A percentile compares a stretch with the other conserved stretches of the same genome.
Evolutionary conservation across 2,888 invertebrate species (phyloP).

Genomic region (Isoperla grammatica): DNA sequence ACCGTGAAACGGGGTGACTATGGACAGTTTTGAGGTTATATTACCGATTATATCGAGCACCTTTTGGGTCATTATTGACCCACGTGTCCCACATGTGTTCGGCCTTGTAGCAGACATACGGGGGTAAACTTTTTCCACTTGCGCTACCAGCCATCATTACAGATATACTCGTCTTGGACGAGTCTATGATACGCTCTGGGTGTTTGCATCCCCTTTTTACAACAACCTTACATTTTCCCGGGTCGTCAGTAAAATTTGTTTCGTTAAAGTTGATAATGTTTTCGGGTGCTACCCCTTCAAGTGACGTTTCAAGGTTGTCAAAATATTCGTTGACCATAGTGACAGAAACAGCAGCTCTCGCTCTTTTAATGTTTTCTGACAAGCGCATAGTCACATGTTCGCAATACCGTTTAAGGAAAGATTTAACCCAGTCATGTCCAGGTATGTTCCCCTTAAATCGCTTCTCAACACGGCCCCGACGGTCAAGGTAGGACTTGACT

Average conservation of each 20-base stretch:
- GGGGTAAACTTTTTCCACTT: constrained; percentile 39
- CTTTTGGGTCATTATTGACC: constrained; percentile 40
- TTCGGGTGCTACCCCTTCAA: constrained; percentile 29
- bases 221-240: constrained; percentile 35
- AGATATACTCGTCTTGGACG: constrained; percentile 38
- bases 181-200: constrained; percentile 39
- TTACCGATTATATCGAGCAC: constrained; percentile 40
- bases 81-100: constrained; percentile 41
- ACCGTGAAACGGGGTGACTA: too few species aligned
- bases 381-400: too few species aligned
- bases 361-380: too few species aligned
- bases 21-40: constrained; percentile 42
- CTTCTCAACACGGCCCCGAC: background rate
- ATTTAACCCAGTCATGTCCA: too few species aligned
- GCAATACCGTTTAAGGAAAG: too few species aligned
- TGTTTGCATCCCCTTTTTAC: constrained; percentile 39
- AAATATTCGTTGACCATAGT: constrained; percentile 19
- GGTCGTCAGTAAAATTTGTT: constrained; percentile 38
- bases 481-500: constrained; percentile 3
- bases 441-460: background rate
- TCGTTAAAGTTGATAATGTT: constrained; percentile 40
- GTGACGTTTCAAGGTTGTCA: constrained; percentile 28
- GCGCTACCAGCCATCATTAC: constrained; percentile 42
- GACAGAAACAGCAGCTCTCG: too few species aligned
- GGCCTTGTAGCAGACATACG: constrained; percentile 43